Percentiles rank a stretch among this genome's conserved stretches.
Evolutionary conservation across 1,140 invertebrate genomes (phyloP).

Genomic region (Tribolium castaneum): DNA sequence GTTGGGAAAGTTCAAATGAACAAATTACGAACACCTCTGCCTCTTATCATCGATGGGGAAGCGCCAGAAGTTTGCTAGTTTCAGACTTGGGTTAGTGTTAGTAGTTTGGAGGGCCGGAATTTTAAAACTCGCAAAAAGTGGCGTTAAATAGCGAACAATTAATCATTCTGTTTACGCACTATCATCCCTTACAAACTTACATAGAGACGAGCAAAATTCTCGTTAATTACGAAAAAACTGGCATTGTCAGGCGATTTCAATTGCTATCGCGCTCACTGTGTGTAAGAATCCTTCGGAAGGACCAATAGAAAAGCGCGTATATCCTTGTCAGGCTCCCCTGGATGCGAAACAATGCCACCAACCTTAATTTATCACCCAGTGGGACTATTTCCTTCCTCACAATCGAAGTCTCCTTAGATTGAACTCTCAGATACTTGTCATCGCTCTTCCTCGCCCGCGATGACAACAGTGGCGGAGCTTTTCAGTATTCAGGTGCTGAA

Average conservation of each 20-base stretch:
- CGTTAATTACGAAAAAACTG: conserved; percentile 57
- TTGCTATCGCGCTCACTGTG: conserved; percentile 52
- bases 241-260: conserved; percentile 56
- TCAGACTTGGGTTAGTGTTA: neutral
- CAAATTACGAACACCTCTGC: conserved; percentile 26
- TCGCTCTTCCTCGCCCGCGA: conserved; percentile 52
- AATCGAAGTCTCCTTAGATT: conserved; percentile 57
- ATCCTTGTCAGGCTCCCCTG: conserved; percentile 58
- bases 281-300: conserved; percentile 54
- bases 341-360: conserved; percentile 57
- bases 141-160: conserved; percentile 21
- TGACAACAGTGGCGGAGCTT: neutral
- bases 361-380: conserved; percentile 60
- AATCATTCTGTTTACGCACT: conserved; percentile 43
- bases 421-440: conserved; percentile 57
- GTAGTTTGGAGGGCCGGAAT: neutral
- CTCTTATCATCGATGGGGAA: conserved; percentile 22
- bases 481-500: neutral
- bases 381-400: conserved; percentile 58
- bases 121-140: neutral
- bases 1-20: conserved; percentile 29
- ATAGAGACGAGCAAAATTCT: conserved; percentile 48
- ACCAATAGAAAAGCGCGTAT: conserved; percentile 54
- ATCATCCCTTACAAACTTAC: conserved; percentile 27
- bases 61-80: conserved; percentile 11